These are phyloP conservation scores for Muschampia plurimacula DNA, from an alignment of 2,888 invertebrate species.

Conservation along the genomic window DNA sequence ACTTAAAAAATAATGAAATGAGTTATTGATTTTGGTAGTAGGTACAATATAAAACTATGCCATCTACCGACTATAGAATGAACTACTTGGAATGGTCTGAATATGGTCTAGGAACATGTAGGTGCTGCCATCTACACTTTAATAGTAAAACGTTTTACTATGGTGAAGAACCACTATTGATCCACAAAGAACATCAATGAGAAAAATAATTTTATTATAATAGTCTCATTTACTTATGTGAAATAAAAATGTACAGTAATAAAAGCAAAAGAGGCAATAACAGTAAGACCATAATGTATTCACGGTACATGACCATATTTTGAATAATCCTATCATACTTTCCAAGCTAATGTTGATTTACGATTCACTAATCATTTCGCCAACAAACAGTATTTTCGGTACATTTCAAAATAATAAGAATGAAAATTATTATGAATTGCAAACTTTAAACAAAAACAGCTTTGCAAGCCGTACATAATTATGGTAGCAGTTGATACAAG, in stretches of 20 bases:
- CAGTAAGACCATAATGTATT: no score
- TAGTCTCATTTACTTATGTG: no score
- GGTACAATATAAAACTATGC: no score
- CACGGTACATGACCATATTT: no score
- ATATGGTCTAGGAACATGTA: constrained; percentile 46
- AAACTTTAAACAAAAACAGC: not conserved
- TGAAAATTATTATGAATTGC: not conserved
- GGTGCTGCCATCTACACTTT: constrained; percentile 42
- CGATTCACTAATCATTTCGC: not conserved
- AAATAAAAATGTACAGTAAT: not conserved
- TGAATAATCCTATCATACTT: no score
- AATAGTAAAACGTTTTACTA: constrained; percentile 1
- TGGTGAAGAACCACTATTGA: not conserved
- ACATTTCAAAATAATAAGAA: not conserved
- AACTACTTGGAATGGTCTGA: constrained; percentile 18
- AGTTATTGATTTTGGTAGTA: no score
- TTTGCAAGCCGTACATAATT: not conserved
- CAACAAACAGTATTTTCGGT: not conserved
- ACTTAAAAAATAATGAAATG: no score
- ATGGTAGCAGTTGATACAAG: constrained; percentile 49
- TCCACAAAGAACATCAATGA: not conserved
- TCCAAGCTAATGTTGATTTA: not conserved
- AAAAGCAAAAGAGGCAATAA: not conserved
- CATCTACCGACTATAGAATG: constrained; percentile 39
- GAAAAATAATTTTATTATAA: not conserved